A percentile compares a stretch with the other conserved stretches of the same genome.
These are phyloP conservation scores for Helobdella robusta DNA, from an alignment of 2,888 invertebrate species.

Conservation along the genomic window DNA sequence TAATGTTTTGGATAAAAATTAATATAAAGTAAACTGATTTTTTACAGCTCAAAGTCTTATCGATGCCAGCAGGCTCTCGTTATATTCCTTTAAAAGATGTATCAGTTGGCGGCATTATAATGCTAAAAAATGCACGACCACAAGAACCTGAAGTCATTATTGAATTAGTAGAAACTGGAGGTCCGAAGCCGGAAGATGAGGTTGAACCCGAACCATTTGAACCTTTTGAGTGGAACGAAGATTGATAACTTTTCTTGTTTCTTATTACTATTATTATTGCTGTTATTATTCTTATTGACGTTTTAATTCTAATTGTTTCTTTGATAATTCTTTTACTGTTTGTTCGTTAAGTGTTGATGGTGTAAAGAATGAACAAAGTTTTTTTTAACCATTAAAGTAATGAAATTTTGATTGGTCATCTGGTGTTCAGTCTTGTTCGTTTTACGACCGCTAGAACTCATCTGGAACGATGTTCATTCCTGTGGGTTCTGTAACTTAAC, in stretches of 20 bases:
- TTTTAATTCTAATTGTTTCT: too few relatives aligned
- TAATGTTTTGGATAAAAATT: not conserved
- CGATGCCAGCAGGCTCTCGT: conserved; percentile 34
- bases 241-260: conserved; percentile 31
- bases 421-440: too few relatives aligned
- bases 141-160: conserved; percentile 73
- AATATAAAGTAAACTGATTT: not conserved
- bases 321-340: too few relatives aligned
- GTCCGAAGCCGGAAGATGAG: conserved; percentile 61
- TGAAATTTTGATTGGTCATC: too few relatives aligned
- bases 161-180: conserved; percentile 65
- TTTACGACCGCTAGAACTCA: too few relatives aligned
- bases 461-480: too few relatives aligned
- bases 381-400: too few relatives aligned
- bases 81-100: conserved; percentile 79
- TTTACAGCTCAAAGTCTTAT: conserved; percentile 49
- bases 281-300: too few relatives aligned
- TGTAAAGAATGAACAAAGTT: too few relatives aligned
- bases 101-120: conserved; percentile 86
- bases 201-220: conserved; percentile 95
- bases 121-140: conserved; percentile 76
- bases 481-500: too few relatives aligned
- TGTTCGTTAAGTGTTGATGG: too few relatives aligned
- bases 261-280: too few relatives aligned
- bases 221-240: conserved; percentile 87